phyloP scores from a whole-genome alignment of 2,113 vertebrate species.

The Clinocottus analis region DNA sequence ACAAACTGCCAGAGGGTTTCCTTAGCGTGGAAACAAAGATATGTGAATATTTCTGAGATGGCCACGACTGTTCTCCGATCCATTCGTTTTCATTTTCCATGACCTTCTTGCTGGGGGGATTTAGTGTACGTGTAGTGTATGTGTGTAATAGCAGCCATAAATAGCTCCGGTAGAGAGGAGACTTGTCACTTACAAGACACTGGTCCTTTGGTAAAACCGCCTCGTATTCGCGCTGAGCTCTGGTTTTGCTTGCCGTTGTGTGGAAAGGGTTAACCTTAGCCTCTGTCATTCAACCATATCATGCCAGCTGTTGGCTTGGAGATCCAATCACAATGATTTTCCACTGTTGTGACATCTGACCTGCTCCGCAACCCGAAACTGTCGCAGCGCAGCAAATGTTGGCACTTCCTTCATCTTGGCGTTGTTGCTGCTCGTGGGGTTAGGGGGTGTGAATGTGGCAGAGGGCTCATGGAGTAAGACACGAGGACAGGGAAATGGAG shows the following conservation, averaged over 20 bases:
- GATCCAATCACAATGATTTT: slow-evolving; percentile 85
- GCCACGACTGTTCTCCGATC: slow-evolving; percentile 20
- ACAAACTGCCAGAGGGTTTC: slow-evolving; percentile 81
- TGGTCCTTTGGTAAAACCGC: slow-evolving; percentile 7
- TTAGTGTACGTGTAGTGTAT: neutral
- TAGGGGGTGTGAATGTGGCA: slow-evolving; percentile 43
- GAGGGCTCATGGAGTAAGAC: slow-evolving; percentile 28
- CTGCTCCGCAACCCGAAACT: slow-evolving; percentile 81
- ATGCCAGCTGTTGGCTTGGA: slow-evolving; percentile 81
- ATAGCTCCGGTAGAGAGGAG: slow-evolving; percentile 25
- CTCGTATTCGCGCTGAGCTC: slow-evolving; percentile 12
- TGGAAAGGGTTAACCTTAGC: slow-evolving; percentile 71
- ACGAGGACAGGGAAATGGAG: slow-evolving; percentile 25
- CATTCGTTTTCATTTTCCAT: slow-evolving; percentile 6
- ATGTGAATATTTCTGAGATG: slow-evolving; percentile 44
- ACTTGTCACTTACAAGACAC: slow-evolving; percentile 17
- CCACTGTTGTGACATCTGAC: slow-evolving; percentile 86
- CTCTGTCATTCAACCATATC: slow-evolving; percentile 72
- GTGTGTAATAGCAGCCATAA: slow-evolving; percentile 37
- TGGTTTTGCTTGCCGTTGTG: slow-evolving; percentile 10
- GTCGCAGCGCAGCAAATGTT: slow-evolving; percentile 77
- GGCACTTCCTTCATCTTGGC: slow-evolving; percentile 72
- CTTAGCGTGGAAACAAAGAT: slow-evolving; percentile 66
- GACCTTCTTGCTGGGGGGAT: slow-evolving; percentile 20
- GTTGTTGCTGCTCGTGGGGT: slow-evolving; percentile 38